Evolutionary conservation across 2,797 vertebrate genomes (phyloP).

Genomic region (Acipenser transmontanus): DNA sequence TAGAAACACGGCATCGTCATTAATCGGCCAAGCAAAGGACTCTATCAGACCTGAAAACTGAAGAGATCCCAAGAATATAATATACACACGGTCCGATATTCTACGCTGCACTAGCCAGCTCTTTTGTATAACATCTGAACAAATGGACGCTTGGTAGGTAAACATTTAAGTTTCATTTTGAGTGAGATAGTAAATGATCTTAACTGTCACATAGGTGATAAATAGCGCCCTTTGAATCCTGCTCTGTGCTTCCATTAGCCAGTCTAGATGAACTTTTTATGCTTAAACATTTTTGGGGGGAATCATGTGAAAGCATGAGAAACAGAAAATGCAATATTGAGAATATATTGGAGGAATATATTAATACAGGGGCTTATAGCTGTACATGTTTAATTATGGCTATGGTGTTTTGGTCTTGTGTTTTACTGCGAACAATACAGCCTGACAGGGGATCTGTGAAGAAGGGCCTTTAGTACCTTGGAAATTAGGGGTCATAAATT

Average conservation of each 20-base stretch:
- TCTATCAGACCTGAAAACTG: slow-evolving; percentile 99
- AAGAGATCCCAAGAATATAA: slow-evolving; percentile 99
- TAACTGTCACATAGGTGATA: slow-evolving; percentile 87
- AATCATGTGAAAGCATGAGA: slow-evolving; percentile 4
- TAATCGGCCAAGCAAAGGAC: slow-evolving; percentile 98
- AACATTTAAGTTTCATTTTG: slow-evolving; percentile 85
- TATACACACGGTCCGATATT: slow-evolving; percentile 80
- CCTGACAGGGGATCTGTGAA: no score
- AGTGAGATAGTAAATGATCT: slow-evolving; percentile 77
- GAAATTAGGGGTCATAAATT: no score
- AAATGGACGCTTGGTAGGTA: slow-evolving; percentile 89
- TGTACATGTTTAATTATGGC: no score
- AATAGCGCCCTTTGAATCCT: slow-evolving; percentile 82
- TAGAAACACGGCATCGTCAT: slow-evolving; percentile 99
- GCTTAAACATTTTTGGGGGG: slow-evolving; percentile 29
- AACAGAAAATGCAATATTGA: no score
- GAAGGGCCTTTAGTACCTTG: no score
- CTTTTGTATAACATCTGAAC: slow-evolving; percentile 71
- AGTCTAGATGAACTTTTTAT: slow-evolving; percentile 67
- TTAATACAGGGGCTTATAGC: no score
- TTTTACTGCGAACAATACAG: no score
- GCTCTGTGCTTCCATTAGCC: slow-evolving; percentile 62
- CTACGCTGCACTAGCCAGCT: slow-evolving; percentile 72
- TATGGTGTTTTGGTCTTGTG: no score
- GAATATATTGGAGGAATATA: no score